phyloP scores from a whole-genome alignment of 2,797 vertebrate genomes.

The Scolopax rusticola region DNA sequence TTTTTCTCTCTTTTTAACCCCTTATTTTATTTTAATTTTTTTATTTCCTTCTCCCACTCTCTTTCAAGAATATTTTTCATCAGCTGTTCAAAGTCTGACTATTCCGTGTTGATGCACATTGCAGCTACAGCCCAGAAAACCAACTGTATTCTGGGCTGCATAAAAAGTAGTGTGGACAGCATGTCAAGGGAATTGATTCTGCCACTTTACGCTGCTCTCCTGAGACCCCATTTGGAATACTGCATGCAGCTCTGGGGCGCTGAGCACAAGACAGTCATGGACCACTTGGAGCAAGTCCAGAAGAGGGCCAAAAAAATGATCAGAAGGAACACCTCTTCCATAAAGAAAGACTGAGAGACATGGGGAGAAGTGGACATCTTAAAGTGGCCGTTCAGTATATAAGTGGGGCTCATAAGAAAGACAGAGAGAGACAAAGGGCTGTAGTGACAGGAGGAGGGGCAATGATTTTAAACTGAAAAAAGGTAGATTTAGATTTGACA shows the following conservation, averaged over 20 bases:
- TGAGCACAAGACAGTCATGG: not conserved
- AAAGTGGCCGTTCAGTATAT: not conserved
- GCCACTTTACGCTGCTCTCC: fast-evolving
- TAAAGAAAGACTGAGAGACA: not conserved
- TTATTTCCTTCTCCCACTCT: not conserved
- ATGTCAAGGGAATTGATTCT: not conserved
- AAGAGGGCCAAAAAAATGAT: not conserved
- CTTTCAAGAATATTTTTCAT: not conserved
- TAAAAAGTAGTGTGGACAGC: not conserved
- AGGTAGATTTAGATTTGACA: not conserved
- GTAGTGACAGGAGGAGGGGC: not conserved
- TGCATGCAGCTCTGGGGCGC: not conserved
- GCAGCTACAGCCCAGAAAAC: not conserved
- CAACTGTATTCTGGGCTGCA: fast-evolving
- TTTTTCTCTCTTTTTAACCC: not conserved
- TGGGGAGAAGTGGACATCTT: not conserved
- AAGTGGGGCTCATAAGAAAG: not conserved
- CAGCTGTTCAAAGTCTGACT: not conserved
- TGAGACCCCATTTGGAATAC: not conserved
- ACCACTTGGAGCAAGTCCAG: not conserved
- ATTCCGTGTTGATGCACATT: not conserved
- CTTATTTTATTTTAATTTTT: no score
- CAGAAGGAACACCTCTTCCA: not conserved
- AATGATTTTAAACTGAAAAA: not conserved
- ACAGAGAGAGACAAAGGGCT: not conserved